These are phyloP conservation scores for Dipodomys stephensi DNA, from an alignment of 2,113 vertebrate genomes.

Conservation along the genomic window DNA sequence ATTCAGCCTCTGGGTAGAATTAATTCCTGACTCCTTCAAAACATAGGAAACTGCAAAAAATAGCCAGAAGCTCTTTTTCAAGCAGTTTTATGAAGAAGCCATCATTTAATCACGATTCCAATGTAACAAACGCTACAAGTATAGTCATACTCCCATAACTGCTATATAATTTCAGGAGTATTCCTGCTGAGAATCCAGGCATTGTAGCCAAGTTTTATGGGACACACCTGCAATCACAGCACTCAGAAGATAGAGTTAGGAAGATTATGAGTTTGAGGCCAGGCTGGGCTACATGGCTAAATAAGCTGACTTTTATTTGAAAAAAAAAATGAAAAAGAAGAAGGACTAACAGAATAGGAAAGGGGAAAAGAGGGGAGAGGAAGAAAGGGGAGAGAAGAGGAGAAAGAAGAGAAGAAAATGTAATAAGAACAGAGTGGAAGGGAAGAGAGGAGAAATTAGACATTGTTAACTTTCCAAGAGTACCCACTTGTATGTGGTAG, in stretches of 20 bases:
- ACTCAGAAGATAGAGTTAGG: neutral
- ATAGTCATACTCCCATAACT: neutral
- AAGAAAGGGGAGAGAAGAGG: too few species aligned
- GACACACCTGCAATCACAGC: neutral
- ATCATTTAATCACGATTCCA: neutral
- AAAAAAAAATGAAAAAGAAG: too few species aligned
- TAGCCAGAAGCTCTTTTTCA: neutral
- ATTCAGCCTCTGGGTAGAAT: neutral
- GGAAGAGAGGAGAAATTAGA: too few species aligned
- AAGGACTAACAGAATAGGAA: too few species aligned
- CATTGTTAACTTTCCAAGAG: too few species aligned
- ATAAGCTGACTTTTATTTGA: too few species aligned
- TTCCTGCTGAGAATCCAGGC: neutral
- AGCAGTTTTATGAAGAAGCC: neutral
- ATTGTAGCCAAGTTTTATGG: neutral
- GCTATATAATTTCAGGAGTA: neutral
- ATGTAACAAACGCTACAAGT: neutral
- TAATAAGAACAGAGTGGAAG: too few species aligned
- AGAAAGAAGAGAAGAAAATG: too few species aligned
- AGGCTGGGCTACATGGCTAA: too few species aligned
- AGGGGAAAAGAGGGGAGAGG: too few species aligned
- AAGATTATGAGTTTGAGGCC: neutral
- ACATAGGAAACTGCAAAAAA: neutral
- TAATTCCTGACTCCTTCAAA: neutral
- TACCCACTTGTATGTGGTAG: too few species aligned